A percentile compares a stretch with the other conserved stretches of the same genome.
These are phyloP conservation scores for Drosophila melanogaster DNA, from an alignment of 1,140 invertebrate species.

Conservation along the genomic window DNA sequence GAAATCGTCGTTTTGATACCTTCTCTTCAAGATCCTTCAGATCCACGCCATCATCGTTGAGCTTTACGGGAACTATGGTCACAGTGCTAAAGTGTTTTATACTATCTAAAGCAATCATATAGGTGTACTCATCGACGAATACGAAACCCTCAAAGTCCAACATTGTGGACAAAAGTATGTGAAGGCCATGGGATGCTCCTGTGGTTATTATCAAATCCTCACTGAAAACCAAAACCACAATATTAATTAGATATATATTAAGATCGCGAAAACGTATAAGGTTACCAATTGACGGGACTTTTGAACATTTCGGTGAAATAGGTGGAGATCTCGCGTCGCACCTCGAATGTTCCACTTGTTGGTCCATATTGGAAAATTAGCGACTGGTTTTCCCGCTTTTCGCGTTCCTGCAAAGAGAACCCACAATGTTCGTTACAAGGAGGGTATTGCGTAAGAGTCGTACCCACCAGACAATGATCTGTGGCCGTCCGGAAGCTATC, in stretches of 20 bases:
- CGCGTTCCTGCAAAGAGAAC: slow-evolving; percentile 80
- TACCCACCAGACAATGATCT: slow-evolving; percentile 85
- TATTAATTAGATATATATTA: slow-evolving; percentile 1
- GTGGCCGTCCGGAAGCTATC: slow-evolving; percentile 85
- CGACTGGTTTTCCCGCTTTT: slow-evolving; percentile 84
- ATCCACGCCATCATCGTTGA: slow-evolving; percentile 86
- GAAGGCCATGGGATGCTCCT: slow-evolving; percentile 88
- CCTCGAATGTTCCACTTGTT: slow-evolving; percentile 85
- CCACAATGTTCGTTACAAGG: slow-evolving; percentile 6
- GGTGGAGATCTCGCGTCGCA: slow-evolving; percentile 85
- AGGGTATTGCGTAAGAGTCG: slow-evolving; percentile 1
- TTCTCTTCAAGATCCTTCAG: slow-evolving; percentile 84
- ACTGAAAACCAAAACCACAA: slow-evolving; percentile 74
- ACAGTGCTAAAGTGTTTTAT: slow-evolving; percentile 87
- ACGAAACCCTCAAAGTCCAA: slow-evolving; percentile 87
- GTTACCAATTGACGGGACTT: slow-evolving; percentile 83
- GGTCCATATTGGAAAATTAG: slow-evolving; percentile 87
- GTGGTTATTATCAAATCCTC: slow-evolving; percentile 88
- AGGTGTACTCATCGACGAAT: slow-evolving; percentile 89
- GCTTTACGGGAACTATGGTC: slow-evolving; percentile 86
- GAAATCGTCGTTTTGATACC: slow-evolving; percentile 54
- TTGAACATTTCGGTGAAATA: slow-evolving; percentile 85
- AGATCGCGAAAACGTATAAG: slow-evolving; percentile 7
- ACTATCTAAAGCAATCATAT: slow-evolving; percentile 87
- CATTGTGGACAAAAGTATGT: slow-evolving; percentile 86